phyloP scores from a whole-genome alignment of 2,113 vertebrate species.

The Anolis carolinensis region DNA sequence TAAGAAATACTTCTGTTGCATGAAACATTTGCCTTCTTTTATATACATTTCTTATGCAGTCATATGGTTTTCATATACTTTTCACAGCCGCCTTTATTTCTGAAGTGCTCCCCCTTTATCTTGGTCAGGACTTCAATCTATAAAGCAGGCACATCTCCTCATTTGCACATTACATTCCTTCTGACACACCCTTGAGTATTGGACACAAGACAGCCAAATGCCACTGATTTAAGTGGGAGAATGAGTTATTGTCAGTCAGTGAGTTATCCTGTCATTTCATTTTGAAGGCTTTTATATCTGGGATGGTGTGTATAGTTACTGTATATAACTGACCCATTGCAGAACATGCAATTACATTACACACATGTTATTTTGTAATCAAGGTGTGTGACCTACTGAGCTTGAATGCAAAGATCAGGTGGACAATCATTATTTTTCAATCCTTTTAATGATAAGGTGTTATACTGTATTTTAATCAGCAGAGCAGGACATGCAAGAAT shows the following conservation, averaged over 20 bases:
- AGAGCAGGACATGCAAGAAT: constrained; percentile 12
- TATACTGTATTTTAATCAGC: not conserved
- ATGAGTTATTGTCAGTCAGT: not conserved
- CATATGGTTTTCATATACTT: not conserved
- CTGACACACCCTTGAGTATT: not conserved
- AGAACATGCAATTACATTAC: not conserved
- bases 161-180: not conserved
- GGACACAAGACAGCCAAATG: not conserved
- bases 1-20: not conserved
- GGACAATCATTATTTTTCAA: constrained; percentile 32
- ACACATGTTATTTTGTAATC: not conserved
- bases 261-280: not conserved
- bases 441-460: constrained; percentile 18
- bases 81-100: not conserved
- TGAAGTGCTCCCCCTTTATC: too few relatives aligned
- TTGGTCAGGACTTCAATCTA: not conserved
- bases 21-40: not conserved
- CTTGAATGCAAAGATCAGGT: constrained; percentile 17
- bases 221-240: not conserved
- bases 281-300: not conserved
- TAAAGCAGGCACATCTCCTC: not conserved
- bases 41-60: not conserved
- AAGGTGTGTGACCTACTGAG: not conserved
- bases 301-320: not conserved
- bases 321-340: not conserved